Percentiles rank a stretch among this genome's conserved stretches.
phyloP scores from a whole-genome alignment of 2,113 vertebrate genomes.

The Lamprotornis superbus region DNA sequence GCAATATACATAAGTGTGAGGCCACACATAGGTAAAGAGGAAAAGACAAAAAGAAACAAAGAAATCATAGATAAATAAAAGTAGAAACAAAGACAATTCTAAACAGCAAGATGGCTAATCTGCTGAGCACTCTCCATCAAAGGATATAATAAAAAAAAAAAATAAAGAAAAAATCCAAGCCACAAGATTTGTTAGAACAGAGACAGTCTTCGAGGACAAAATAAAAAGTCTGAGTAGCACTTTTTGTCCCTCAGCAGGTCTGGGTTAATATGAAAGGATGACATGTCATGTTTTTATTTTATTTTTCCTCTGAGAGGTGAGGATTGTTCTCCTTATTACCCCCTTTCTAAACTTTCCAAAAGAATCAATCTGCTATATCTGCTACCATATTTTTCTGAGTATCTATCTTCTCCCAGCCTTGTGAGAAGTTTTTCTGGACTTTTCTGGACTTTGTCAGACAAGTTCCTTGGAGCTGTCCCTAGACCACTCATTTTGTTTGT shows the following conservation, averaged over 20 bases:
- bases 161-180: not conserved
- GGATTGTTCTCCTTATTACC: not conserved
- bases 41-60: not conserved
- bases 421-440: not conserved
- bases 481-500: not conserved
- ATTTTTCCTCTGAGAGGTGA: not conserved
- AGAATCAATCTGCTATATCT: accelerated
- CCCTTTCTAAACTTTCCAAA: not conserved
- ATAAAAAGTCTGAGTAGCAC: not conserved
- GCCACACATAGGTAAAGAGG: not conserved
- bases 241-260: not conserved
- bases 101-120: not conserved
- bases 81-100: not conserved
- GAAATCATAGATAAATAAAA: not conserved
- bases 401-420: not conserved
- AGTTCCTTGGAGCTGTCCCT: not conserved
- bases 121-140: not conserved
- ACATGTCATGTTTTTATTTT: not conserved
- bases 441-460: not conserved
- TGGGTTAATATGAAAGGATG: not conserved
- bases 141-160: not conserved
- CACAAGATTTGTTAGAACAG: not conserved
- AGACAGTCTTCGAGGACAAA: not conserved
- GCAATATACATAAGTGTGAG: not conserved
- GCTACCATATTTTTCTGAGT: not conserved